Base-by-base conservation (phyloP, 2,888 invertebrate species). In the Teleogryllus oceanicus region DNA sequence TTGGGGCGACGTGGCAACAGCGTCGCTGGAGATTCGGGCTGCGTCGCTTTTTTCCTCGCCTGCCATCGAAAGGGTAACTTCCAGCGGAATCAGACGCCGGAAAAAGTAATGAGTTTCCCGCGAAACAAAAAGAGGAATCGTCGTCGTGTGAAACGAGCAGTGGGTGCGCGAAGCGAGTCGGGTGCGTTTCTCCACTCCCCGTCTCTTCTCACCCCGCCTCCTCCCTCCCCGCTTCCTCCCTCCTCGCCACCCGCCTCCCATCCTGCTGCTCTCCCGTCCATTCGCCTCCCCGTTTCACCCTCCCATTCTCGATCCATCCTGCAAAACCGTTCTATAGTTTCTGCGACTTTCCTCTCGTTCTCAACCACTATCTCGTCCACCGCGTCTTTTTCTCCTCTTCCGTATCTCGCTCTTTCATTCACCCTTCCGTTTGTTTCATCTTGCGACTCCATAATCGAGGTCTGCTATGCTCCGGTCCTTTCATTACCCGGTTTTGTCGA, bases 121-220 rank as follows among this genome's bases (percentile, higher is more conserved):
- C 62, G 16, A 62, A 62, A 62, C 13, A 62, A 62, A 62, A 62
- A 62, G 62, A 18, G 62, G 62, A 62, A 62, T 62, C 62, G 62
- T 62, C 62, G 62, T 62, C 62, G 62, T 62, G 62, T 62, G n/a
- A 62, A 62, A 62, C n/a, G 62, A 62, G 62, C 62, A 62, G 62
- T n/a, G 62, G n/a, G 62, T 62, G 62, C 62, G n/a, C 16, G 62
- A 12, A 5, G 62, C 62, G 62, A 62, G 8, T 62, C 11, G 4
- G 62, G 13, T 10, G 12, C 62, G 62, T 4, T 37, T 8, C 16
- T 4, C 8, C 62, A 13, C 16, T 13, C n/a, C 62, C 16, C 62
- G 62, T 8, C 62, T 0, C 16, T 3, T 5, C 62, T 0, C 13
- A 1, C 18, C 4, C 16, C 62, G 13, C n/a, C 62, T 13, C 16